Evolutionary conservation across 2,113 vertebrate genomes (phyloP).

Genomic region (Dendrocopos noguchii): DNA sequence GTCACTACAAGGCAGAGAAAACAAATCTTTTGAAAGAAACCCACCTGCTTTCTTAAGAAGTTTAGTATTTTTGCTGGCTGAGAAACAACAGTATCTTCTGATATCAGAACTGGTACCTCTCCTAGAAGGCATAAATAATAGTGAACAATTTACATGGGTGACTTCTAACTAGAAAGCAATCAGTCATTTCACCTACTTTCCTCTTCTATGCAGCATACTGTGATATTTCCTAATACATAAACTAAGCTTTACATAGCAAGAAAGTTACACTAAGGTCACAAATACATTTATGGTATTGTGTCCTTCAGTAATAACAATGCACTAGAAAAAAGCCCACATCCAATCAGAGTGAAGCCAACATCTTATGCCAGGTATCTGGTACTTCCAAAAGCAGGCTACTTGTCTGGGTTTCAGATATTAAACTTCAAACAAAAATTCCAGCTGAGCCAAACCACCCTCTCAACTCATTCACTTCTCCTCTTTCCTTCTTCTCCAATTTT

Average conservation of each 20-base stretch:
- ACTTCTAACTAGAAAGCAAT: neutral
- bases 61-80: constrained; percentile 91
- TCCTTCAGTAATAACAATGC: neutral
- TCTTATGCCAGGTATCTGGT: neutral
- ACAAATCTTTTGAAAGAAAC: neutral
- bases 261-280: neutral
- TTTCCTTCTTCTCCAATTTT: neutral
- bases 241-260: neutral
- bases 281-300: neutral
- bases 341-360: neutral
- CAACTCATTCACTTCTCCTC: neutral
- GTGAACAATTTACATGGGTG: constrained; percentile 1
- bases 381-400: neutral
- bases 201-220: neutral
- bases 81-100: constrained; percentile 81
- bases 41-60: constrained; percentile 91
- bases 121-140: constrained; percentile 51
- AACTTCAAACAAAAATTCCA: neutral
- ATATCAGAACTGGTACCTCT: constrained; percentile 85
- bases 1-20: neutral
- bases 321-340: neutral
- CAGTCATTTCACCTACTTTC: neutral
- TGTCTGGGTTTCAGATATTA: neutral
- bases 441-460: neutral
- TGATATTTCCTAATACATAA: neutral